These are phyloP conservation scores for Ormyrus pomaceus DNA, from an alignment of 2,888 invertebrate species.

Conservation along the genomic window DNA sequence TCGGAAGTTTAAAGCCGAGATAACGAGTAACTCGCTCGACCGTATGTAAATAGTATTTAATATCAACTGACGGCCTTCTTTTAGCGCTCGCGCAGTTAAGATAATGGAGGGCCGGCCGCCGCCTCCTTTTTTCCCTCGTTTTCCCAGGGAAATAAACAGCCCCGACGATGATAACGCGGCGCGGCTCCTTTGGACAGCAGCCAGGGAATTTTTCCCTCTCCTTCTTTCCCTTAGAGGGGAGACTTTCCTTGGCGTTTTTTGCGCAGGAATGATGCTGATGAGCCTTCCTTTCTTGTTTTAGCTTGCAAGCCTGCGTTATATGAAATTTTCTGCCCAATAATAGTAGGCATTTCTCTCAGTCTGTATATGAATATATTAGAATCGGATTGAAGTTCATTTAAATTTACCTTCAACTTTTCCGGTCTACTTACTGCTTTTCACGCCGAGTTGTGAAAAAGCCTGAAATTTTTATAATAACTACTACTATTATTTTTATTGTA, in stretches of 20 bases:
- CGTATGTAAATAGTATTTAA: slow-evolving; percentile 64
- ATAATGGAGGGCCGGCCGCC: slow-evolving; percentile 22
- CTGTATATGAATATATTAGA: too few species aligned
- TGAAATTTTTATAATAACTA: too few species aligned
- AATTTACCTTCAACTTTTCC: too few species aligned
- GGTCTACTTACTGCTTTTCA: too few species aligned
- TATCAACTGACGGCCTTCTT: slow-evolving; percentile 54
- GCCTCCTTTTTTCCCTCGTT: not conserved
- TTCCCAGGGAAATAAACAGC: slow-evolving; percentile 22
- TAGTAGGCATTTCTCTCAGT: too few species aligned
- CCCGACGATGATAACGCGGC: slow-evolving; percentile 25
- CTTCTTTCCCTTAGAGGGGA: not conserved
- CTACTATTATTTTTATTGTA: too few species aligned
- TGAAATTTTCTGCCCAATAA: too few species aligned
- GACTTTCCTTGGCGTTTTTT: not conserved
- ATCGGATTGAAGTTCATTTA: too few species aligned
- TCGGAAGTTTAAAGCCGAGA: slow-evolving; percentile 67
- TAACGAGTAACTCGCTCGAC: slow-evolving; percentile 68
- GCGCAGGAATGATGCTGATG: not conserved
- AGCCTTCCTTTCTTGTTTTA: too few species aligned
- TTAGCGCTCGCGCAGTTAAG: slow-evolving; percentile 32
- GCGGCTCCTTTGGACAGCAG: slow-evolving; percentile 36
- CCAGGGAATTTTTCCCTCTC: slow-evolving; percentile 14
- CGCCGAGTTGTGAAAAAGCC: too few species aligned
- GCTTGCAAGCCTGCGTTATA: too few species aligned